phyloP scores from a whole-genome alignment of 2,888 invertebrate genomes.

The Atethmia centrago region DNA sequence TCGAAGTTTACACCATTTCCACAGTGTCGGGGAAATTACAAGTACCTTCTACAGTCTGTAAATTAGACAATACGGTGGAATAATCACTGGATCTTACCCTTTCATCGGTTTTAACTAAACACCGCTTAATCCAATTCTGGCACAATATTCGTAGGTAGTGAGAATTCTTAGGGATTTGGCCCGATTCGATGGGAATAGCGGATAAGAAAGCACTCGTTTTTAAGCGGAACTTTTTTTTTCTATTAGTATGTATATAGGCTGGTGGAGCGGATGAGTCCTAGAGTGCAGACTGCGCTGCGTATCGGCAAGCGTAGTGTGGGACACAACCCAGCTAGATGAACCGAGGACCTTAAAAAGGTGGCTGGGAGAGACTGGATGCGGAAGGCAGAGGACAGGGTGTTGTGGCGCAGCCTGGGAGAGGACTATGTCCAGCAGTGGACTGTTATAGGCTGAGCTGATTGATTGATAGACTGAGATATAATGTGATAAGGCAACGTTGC shows the following conservation, averaged over 20 bases:
- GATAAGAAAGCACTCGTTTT: background rate
- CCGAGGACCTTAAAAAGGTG: no score
- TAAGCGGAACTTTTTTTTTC: background rate
- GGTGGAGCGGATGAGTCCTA: no score
- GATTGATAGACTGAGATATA: no score
- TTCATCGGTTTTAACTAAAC: slow-evolving; percentile 75
- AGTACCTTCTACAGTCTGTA: slow-evolving; percentile 45
- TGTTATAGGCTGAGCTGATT: no score
- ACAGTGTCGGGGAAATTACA: slow-evolving; percentile 57
- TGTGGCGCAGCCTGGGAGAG: no score
- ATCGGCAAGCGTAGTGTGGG: no score
- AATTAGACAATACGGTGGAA: slow-evolving; percentile 65
- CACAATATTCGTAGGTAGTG: slow-evolving; percentile 67
- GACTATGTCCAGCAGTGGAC: no score
- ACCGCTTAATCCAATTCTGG: slow-evolving; percentile 74
- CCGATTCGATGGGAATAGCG: slow-evolving; percentile 39
- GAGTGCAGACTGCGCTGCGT: no score
- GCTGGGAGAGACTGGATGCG: no score
- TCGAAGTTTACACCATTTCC: slow-evolving; percentile 51
- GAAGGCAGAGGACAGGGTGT: no score
- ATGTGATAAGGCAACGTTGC: no score
- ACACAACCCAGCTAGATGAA: no score
- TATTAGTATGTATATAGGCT: background rate
- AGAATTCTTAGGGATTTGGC: slow-evolving; percentile 50
- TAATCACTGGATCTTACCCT: slow-evolving; percentile 69